Conservation (phyloP, 37 sponge, comb jelly and placozoan species). For the Ianthella basta region DNA sequence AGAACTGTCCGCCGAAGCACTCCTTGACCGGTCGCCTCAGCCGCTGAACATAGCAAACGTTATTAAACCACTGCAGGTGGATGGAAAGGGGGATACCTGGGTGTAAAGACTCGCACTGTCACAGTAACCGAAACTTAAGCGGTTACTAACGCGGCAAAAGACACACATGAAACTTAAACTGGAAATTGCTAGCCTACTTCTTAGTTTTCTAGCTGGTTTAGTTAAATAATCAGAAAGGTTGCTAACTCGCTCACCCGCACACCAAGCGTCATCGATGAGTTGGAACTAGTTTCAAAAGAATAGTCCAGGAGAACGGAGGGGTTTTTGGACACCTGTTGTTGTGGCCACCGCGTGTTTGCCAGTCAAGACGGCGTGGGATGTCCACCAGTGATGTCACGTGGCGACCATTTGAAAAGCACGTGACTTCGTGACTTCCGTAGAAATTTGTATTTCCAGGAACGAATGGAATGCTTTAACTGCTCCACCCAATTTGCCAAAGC, state of each 20-base stretch:
- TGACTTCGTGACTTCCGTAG: too few species aligned
- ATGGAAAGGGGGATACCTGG: not conserved
- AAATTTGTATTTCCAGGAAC: too few species aligned
- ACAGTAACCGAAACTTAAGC: too few species aligned
- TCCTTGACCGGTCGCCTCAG: not conserved
- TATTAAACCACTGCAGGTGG: not conserved
- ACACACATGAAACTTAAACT: too few species aligned
- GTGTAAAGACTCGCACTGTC: not conserved
- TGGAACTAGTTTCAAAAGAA: not conserved
- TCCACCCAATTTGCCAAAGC: too few species aligned
- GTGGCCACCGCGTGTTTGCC: not conserved
- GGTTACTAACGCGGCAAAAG: too few species aligned
- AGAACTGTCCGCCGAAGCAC: not conserved
- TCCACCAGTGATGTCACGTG: not conserved
- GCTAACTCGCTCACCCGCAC: not conserved
- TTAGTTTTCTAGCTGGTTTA: too few species aligned
- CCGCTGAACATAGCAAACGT: constrained; percentile 14
- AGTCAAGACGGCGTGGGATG: not conserved
- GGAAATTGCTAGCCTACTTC: too few species aligned
- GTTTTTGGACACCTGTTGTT: not conserved
- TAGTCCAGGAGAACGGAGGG: not conserved
- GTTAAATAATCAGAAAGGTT: not conserved
- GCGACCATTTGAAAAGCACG: not conserved
- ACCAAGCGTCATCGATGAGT: constrained; percentile 32
- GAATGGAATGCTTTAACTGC: too few species aligned